A percentile compares a stretch with the other conserved stretches of the same genome.
These are phyloP conservation scores for Oreochromis grahami DNA, from an alignment of 2,797 vertebrate genomes.

Conservation along the genomic window DNA sequence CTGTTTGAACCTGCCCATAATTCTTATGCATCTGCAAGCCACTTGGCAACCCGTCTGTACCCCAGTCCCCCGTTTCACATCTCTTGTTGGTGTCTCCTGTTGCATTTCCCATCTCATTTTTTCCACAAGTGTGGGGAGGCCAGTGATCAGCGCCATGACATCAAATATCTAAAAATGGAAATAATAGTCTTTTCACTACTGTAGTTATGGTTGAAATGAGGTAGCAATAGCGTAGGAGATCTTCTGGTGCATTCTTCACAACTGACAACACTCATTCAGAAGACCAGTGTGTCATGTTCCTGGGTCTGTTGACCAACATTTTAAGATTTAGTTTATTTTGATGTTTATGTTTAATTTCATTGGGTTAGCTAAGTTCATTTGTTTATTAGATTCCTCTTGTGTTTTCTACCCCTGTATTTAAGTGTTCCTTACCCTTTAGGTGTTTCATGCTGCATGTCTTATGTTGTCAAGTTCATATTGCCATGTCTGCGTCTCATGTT, in stretches of 20 bases:
- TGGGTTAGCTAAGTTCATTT: no score
- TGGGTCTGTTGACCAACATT: no score
- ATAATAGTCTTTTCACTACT: not conserved
- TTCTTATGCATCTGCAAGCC: not conserved
- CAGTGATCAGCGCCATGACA: not conserved
- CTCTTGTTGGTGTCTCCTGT: fast-evolving
- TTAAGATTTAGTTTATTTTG: no score
- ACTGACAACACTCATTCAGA: no score
- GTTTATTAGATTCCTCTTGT: no score
- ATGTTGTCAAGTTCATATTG: no score
- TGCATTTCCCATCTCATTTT: not conserved
- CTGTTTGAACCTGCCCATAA: not conserved
- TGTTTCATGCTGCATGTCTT: no score
- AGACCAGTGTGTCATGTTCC: no score
- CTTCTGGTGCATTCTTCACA: not conserved
- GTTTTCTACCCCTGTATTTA: no score
- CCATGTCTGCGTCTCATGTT: no score
- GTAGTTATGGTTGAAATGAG: not conserved
- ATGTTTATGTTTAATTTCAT: no score
- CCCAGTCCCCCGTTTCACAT: not conserved
- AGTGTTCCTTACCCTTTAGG: no score
- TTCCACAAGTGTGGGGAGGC: not conserved
- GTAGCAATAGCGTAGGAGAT: not conserved
- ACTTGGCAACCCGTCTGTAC: not conserved
- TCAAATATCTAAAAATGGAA: fast-evolving